These are phyloP conservation scores for Diprion similis DNA, from an alignment of 1,140 invertebrate genomes.

Conservation along the genomic window DNA sequence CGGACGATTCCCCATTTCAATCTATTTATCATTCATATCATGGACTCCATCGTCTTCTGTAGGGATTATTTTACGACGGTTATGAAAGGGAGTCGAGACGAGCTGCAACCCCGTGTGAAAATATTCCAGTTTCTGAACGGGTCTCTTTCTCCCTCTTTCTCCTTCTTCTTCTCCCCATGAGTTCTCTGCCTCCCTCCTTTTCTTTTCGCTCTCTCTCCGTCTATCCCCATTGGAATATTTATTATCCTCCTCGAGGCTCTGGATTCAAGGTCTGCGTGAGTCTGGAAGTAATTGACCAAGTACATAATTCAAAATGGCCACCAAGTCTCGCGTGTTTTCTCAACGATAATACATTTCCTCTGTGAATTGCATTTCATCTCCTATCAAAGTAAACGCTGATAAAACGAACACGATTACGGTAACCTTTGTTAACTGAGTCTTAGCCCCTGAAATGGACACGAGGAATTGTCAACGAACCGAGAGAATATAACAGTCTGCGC, in stretches of 20 bases:
- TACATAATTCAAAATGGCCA: constrained; percentile 2
- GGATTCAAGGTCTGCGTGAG: background rate
- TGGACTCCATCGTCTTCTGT: too few relatives aligned
- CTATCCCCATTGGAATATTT: background rate
- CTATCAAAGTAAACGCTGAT: background rate
- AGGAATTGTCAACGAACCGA: background rate
- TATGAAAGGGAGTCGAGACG: too few relatives aligned
- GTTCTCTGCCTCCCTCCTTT: background rate
- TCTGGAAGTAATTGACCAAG: background rate
- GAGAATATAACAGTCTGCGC: background rate
- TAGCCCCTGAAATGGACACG: background rate
- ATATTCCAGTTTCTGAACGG: background rate
- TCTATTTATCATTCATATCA: too few relatives aligned
- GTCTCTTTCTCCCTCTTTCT: background rate
- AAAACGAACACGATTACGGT: background rate
- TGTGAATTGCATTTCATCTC: background rate
- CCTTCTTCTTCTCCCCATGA: background rate
- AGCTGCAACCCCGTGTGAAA: too few relatives aligned
- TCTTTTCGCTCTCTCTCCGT: background rate
- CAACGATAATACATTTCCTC: background rate
- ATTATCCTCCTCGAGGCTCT: background rate
- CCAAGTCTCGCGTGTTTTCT: background rate
- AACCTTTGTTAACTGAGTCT: background rate
- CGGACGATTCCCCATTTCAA: too few relatives aligned
- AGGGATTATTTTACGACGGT: too few relatives aligned